Evolutionary conservation across 1,140 invertebrate genomes (phyloP).

Genomic region (Zaprionus ornatus): DNA sequence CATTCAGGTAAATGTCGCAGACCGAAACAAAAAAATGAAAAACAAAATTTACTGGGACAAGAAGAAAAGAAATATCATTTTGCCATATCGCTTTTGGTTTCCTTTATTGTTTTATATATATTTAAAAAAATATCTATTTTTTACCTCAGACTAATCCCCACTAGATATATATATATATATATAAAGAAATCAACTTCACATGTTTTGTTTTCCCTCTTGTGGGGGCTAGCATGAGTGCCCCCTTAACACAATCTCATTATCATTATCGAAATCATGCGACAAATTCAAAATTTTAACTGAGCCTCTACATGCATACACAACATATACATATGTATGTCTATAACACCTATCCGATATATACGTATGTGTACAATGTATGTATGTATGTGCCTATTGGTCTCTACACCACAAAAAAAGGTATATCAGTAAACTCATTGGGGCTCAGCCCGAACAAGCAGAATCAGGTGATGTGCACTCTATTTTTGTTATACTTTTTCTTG

Average conservation of each 20-base stretch:
- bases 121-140: background rate
- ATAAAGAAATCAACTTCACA: slow-evolving; percentile 6
- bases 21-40: slow-evolving; percentile 12
- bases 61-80: slow-evolving; percentile 20
- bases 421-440: slow-evolving; percentile 38
- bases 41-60: background rate
- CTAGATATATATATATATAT: background rate
- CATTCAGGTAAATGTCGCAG: slow-evolving; percentile 83
- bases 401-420: slow-evolving; percentile 18
- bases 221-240: slow-evolving; percentile 31
- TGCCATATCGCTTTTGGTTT: slow-evolving; percentile 16
- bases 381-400: slow-evolving; percentile 36
- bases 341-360: slow-evolving; percentile 3
- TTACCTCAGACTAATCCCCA: slow-evolving; percentile 8
- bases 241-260: slow-evolving; percentile 6
- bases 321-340: slow-evolving; percentile 28
- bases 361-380: slow-evolving; percentile 51
- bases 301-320: slow-evolving; percentile 35
- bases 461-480: slow-evolving; percentile 61
- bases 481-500: background rate
- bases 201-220: background rate
- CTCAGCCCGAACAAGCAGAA: slow-evolving; percentile 27
- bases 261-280: slow-evolving; percentile 30
- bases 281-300: slow-evolving; percentile 53
- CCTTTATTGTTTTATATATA: slow-evolving; percentile 8